Percentiles rank a stretch among this genome's conserved stretches.
Evolutionary conservation across 2,888 invertebrate species (phyloP).

Genomic region (Heteromyza rotundicornis): DNA sequence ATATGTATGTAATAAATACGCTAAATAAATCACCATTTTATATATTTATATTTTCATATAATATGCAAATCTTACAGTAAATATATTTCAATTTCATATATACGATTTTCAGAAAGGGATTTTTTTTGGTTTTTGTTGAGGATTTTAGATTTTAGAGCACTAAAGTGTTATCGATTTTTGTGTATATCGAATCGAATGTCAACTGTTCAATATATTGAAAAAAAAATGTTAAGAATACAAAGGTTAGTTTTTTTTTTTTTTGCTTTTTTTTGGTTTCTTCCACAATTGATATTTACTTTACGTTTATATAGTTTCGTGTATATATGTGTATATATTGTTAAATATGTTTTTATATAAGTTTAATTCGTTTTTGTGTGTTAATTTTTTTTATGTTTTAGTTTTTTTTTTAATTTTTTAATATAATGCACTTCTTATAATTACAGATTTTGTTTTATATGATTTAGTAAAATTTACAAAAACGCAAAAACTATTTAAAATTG

Average conservation of each 20-base stretch:
- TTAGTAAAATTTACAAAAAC: not conserved
- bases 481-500: not conserved
- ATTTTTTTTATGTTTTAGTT: conserved; percentile 12
- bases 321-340: conserved; percentile 7
- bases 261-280: no score
- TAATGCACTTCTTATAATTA: conserved; percentile 42
- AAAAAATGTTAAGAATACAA: not conserved
- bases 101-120: not conserved
- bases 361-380: conserved; percentile 25
- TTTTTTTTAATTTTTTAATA: conserved; percentile 33
- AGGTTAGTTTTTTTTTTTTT: not conserved
- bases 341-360: not conserved
- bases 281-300: not conserved
- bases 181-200: no score
- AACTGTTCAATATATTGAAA: no score
- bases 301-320: conserved; percentile 10
- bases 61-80: not conserved
- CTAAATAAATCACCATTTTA: conserved; percentile 37
- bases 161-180: no score
- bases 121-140: not conserved
- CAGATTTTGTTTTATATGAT: not conserved
- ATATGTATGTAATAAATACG: conserved; percentile 28
- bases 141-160: no score
- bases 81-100: not conserved
- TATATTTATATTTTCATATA: conserved; percentile 19